These are phyloP conservation scores for Petrolisthes cinctipes DNA, from an alignment of 2,888 invertebrate genomes.

Conservation along the genomic window DNA sequence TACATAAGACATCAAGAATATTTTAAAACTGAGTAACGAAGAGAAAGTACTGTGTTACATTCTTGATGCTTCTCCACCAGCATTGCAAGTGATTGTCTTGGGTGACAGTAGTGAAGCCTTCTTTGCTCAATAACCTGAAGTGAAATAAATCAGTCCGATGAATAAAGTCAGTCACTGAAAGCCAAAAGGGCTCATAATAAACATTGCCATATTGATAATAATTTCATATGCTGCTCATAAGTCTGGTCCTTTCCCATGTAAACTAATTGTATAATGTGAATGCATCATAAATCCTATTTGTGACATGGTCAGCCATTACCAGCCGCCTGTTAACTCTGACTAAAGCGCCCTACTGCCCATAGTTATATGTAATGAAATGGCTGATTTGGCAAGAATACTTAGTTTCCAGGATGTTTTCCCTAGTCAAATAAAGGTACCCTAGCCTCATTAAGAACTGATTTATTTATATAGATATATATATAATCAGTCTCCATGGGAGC, in stretches of 20 bases:
- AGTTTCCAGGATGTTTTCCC: slow-evolving; percentile 53
- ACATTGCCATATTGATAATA: slow-evolving; percentile 37
- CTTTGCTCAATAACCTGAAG: slow-evolving; percentile 59
- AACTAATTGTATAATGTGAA: slow-evolving; percentile 15
- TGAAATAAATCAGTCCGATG: slow-evolving; percentile 33
- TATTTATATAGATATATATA: slow-evolving; percentile 29
- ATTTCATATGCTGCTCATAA: slow-evolving; percentile 48
- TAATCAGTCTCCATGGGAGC: slow-evolving; percentile 23
- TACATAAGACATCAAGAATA: slow-evolving; percentile 10
- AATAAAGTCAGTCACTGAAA: slow-evolving; percentile 36
- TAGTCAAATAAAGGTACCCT: slow-evolving; percentile 50
- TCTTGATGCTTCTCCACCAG: slow-evolving; percentile 21
- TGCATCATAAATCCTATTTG: slow-evolving; percentile 45
- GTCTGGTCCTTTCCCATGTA: slow-evolving; percentile 47
- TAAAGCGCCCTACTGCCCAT: slow-evolving; percentile 10
- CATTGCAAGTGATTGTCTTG: slow-evolving; percentile 44
- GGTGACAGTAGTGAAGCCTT: slow-evolving; percentile 53
- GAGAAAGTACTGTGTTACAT: slow-evolving; percentile 10
- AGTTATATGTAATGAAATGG: slow-evolving; percentile 23
- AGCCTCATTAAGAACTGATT: slow-evolving; percentile 22
- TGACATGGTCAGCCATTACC: slow-evolving; percentile 54
- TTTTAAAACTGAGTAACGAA: background rate
- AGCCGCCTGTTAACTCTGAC: slow-evolving; percentile 25
- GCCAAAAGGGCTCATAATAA: slow-evolving; percentile 40
- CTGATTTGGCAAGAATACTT: slow-evolving; percentile 29